Conservation (phyloP, 2,888 invertebrate species). For the Phorcus lineatus region DNA sequence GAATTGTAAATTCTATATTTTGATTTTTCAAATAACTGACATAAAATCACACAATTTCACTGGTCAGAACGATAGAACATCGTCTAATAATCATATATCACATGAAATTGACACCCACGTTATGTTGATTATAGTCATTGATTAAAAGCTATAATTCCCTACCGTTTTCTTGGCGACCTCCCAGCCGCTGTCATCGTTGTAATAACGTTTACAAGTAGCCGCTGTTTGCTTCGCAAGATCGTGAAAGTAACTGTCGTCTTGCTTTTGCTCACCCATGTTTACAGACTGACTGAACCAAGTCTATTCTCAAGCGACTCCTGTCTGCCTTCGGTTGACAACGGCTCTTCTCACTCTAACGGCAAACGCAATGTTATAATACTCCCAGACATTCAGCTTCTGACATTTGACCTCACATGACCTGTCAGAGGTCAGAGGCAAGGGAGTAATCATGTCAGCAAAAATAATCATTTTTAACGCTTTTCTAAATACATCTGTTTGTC, state of each 20-base stretch:
- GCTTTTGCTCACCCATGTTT: slow-evolving; percentile 15
- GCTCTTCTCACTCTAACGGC: not conserved
- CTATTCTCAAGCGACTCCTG: not conserved
- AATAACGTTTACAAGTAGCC: slow-evolving; percentile 37
- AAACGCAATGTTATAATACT: slow-evolving; percentile 3
- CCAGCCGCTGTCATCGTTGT: slow-evolving; percentile 54
- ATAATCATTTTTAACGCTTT: not conserved
- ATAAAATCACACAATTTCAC: too few relatives aligned
- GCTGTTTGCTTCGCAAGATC: slow-evolving; percentile 37
- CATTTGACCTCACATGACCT: slow-evolving; percentile 8
- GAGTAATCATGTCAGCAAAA: not conserved
- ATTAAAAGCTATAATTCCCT: slow-evolving; percentile 23
- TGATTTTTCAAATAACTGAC: too few relatives aligned
- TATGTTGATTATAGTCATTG: not conserved
- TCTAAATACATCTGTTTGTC: not conserved
- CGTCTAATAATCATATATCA: too few relatives aligned
- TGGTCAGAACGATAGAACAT: too few relatives aligned
- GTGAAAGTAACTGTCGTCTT: slow-evolving; percentile 33
- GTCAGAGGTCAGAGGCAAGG: slow-evolving; percentile 1
- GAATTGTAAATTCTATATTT: too few relatives aligned
- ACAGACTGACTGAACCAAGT: not conserved
- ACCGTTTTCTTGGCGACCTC: slow-evolving; percentile 52
- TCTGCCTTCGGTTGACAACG: slow-evolving; percentile 3
- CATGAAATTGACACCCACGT: too few relatives aligned
- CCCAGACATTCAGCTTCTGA: slow-evolving; percentile 5